A percentile compares a stretch with the other conserved stretches of the same genome.
Conservation (phyloP, 2,888 invertebrate species). For the Eupithecia dodoneata region DNA sequence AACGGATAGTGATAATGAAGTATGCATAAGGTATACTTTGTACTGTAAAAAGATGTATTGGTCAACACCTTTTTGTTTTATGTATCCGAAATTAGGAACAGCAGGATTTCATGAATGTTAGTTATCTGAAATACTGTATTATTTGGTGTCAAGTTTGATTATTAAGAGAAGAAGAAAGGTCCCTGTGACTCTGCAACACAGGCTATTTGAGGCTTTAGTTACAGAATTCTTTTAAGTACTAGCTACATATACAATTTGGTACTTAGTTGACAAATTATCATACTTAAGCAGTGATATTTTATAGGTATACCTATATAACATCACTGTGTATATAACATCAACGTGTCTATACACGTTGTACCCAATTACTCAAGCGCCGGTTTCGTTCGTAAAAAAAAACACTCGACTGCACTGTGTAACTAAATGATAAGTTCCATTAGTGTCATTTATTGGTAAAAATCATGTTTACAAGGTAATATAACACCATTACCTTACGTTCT, state of each 20-base stretch:
- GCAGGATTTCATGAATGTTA: background rate
- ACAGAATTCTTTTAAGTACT: background rate
- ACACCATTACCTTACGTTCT: too few species aligned
- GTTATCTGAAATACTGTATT: background rate
- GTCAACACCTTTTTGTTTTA: background rate
- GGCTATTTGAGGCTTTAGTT: background rate
- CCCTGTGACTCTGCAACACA: background rate
- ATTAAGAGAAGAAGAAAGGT: background rate
- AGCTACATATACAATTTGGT: background rate
- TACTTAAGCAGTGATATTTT: background rate
- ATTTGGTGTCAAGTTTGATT: background rate
- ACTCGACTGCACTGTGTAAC: background rate
- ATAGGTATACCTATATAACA: too few species aligned
- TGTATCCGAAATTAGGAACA: background rate
- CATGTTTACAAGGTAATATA: too few species aligned
- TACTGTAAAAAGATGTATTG: background rate
- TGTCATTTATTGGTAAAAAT: too few species aligned
- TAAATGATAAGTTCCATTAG: background rate
- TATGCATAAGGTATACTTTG: background rate
- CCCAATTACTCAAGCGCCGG: background rate
- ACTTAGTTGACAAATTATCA: background rate
- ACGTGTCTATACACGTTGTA: too few species aligned
- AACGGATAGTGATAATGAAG: constrained; percentile 11
- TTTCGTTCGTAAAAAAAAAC: background rate
- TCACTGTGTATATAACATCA: too few species aligned